Percentiles rank a stretch among this genome's conserved stretches.
Conservation (phyloP, 2,888 invertebrate species). For the Drosophila austrosaltans region DNA sequence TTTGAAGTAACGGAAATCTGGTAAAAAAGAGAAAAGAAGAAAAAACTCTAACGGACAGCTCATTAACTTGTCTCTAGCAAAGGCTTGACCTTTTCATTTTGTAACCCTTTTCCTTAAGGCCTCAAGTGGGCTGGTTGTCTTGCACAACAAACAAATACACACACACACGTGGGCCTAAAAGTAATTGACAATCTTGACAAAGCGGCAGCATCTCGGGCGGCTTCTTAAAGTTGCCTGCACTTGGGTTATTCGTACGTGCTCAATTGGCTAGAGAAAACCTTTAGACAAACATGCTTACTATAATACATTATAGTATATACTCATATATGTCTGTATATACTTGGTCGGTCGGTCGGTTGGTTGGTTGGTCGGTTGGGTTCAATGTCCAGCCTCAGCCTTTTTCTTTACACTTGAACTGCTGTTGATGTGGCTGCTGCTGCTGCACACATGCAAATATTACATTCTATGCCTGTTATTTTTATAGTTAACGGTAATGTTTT, state of each 20-base stretch:
- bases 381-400: conserved; percentile 47
- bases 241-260: conserved; percentile 63
- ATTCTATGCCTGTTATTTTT: no score
- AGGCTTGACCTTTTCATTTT: conserved; percentile 64
- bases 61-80: conserved; percentile 11
- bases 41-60: background rate
- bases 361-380: conserved; percentile 47
- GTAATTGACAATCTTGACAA: conserved; percentile 55
- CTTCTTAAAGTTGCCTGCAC: conserved; percentile 42
- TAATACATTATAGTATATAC: no score
- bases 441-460: background rate
- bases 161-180: conserved; percentile 16
- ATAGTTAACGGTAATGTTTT: background rate
- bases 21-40: conserved; percentile 51
- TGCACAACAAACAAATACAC: conserved; percentile 39
- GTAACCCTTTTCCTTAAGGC: conserved; percentile 34
- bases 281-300: background rate
- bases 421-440: background rate
- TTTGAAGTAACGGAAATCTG: conserved; percentile 82
- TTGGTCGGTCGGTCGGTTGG: no score
- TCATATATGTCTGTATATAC: no score
- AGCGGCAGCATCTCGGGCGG: conserved; percentile 25
- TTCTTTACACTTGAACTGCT: conserved; percentile 38
- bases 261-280: conserved; percentile 67
- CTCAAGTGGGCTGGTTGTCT: conserved; percentile 43